Base-by-base conservation (phyloP, 1,140 invertebrate genomes). In the Anoplolepis gracilipes region DNA sequence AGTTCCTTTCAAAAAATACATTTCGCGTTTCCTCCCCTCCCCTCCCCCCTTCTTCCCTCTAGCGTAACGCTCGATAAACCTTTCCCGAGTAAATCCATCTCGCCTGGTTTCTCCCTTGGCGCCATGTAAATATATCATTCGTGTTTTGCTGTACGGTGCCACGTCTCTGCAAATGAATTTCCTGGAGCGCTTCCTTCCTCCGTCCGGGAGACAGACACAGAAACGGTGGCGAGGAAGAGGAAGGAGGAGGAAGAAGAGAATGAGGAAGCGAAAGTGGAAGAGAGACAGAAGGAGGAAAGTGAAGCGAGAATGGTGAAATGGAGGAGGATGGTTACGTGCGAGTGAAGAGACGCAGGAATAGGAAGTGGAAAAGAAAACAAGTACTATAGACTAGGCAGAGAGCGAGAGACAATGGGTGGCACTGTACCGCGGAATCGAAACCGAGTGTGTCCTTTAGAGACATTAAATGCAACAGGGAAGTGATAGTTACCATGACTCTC, bases 121-220 rank as follows among this genome's bases (percentile, higher is more conserved):
- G 59, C 79, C 79, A 84, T 84, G 79, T 86, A 86, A 86, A 86
- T 86, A 86, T 75, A 86, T 86, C 85, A 86, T 86, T 86, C 85
- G 78, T 86, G 85, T 86, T 86, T 86, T 84, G 85, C 85, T 70
- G 85, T 70, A 72, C 78, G 64, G 65, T 85, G 84, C 84, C 65
- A 81, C 61, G 85, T 86, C 85, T 86, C 85, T 75, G 85, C 79
- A 84, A 86, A 86, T 86, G 85, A 86, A 86, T 86, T 86, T 86
- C 85, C 85, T 86, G 85, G 79, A 86, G 85, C 59, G 70, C 64
- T 86, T 86, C 79, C 85, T 86, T 86, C 85, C 79, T 86, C 61
- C 79, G 36, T 79, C 75, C 79, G 76, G 55, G 65, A 79, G 84
- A 79, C 84, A 79, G 84, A 81, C 70, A 64, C 22, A 64, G 69